Conservation (phyloP, 2,888 invertebrate genomes). For the Altica lythri region DNA sequence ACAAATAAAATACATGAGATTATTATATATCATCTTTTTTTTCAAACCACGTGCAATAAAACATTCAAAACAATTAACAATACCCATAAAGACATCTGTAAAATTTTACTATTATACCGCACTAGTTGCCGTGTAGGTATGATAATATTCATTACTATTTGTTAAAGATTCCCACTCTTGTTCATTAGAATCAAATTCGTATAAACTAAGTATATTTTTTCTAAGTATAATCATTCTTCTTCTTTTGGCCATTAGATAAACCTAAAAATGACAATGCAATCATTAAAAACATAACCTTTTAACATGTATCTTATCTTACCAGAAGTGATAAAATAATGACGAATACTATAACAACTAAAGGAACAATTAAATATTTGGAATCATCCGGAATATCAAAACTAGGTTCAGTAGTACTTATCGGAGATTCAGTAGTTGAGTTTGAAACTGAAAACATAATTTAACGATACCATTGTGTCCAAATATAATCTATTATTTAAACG, state of each 20-base stretch:
- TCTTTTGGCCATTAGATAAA: constrained; percentile 60
- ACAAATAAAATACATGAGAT: neutral
- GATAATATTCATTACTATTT: constrained; percentile 51
- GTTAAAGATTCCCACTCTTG: constrained; percentile 69
- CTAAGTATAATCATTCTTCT: constrained; percentile 63
- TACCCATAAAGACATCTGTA: constrained; percentile 7
- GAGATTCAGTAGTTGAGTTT: constrained; percentile 26
- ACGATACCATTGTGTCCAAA: constrained; percentile 11
- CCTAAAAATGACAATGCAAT: constrained; percentile 52
- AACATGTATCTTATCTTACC: constrained; percentile 42
- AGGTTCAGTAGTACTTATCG: constrained; percentile 21
- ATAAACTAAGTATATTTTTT: constrained; percentile 68
- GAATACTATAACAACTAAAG: constrained; percentile 52
- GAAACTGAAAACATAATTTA: constrained; percentile 27
- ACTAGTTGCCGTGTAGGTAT: constrained; percentile 32
- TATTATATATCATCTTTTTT: neutral
- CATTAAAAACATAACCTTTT: no score
- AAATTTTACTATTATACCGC: constrained; percentile 7
- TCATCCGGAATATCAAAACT: constrained; percentile 41
- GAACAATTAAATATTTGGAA: constrained; percentile 52
- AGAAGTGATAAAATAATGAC: constrained; percentile 53
- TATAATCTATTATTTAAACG: constrained; percentile 7
- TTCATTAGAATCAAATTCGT: constrained; percentile 72
- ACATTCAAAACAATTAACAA: constrained; percentile 1
- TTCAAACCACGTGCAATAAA: neutral